Base-by-base conservation (phyloP, 2,797 vertebrate genomes). In the Cynodonichthys magdalenae region DNA sequence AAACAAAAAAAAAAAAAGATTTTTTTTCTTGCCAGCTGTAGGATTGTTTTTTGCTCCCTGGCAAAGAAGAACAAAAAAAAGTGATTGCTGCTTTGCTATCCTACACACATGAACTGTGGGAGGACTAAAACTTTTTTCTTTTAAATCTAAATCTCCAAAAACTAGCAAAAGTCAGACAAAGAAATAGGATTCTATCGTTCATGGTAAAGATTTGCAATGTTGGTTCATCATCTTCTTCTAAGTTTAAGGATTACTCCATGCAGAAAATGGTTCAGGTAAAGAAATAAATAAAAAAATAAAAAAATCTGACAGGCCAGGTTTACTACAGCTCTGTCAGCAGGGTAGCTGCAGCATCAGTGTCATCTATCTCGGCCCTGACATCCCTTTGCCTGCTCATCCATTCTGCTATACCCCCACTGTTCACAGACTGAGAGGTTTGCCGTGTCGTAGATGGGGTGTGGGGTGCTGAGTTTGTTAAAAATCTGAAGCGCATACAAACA, bases 401-500 rank as follows among this genome's bases (percentile, higher is more conserved):
- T 79, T 80, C 74, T 78, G 80, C 80, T 63, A 18, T 69, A 78
- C 58, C 63, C 24, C 61, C 48, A 27, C 36, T 53, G 46, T 61
- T 66, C 48, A 18, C 50, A 57, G 77, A 74, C 71, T 76, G 60
- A 72, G 64, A 65, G 29, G 63, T 70, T 76, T 60, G 53, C 66
- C 52, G 50, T 20, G 67, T 46, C 44, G 45, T 42, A 24, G 24
- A 24, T 24, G 24, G 24, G 28, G 76, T 29, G 18, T 58, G 61
- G 53, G 59, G 46, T 70, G 75, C 75, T 64, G 48, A 66, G 82
- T 63, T 77, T 66, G 58, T 72, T 64, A 42, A 76, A 81, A 85
- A 82, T 63, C 66, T 72, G 59, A 62, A 80, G 81, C 64, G 69
- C 62, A 80, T 78, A 80, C 44, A 73, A 84, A 74, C 47, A 74